Evolutionary conservation across 2,113 vertebrate species (phyloP).

Genomic region (Lycocorax pyrrhopterus): DNA sequence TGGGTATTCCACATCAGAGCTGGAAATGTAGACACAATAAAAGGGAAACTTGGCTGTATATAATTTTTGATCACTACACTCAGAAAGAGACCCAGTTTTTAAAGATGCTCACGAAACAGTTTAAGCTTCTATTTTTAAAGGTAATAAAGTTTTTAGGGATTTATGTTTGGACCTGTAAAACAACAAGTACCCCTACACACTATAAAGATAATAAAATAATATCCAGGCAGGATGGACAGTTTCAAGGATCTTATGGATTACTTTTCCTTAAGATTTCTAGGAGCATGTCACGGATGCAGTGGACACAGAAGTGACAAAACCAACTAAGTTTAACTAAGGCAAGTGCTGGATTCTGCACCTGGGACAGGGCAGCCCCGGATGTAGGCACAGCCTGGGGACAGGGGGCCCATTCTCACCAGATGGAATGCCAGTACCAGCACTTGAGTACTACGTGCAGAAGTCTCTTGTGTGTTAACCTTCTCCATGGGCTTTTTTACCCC

Average conservation of each 20-base stretch:
- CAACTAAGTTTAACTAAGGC: neutral
- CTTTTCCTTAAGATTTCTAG: neutral
- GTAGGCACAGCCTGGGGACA: neutral
- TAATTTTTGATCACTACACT: neutral
- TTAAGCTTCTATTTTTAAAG: neutral
- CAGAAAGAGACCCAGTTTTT: neutral
- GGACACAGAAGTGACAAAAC: neutral
- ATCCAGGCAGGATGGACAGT: neutral
- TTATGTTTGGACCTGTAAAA: neutral
- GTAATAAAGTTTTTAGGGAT: neutral
- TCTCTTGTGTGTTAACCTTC: neutral
- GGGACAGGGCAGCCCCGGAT: neutral
- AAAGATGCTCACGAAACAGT: neutral
- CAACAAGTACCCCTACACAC: neutral
- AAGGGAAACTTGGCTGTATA: neutral
- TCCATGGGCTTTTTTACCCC: neutral
- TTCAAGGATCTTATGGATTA: neutral
- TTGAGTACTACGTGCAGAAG: neutral
- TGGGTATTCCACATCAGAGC: neutral
- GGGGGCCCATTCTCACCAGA: neutral
- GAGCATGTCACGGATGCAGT: neutral
- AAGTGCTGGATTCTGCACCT: neutral
- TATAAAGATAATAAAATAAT: neutral
- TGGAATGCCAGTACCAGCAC: neutral
- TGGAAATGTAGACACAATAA: neutral